Conservation (phyloP, 1,140 invertebrate genomes). For the Orussus abietinus region DNA sequence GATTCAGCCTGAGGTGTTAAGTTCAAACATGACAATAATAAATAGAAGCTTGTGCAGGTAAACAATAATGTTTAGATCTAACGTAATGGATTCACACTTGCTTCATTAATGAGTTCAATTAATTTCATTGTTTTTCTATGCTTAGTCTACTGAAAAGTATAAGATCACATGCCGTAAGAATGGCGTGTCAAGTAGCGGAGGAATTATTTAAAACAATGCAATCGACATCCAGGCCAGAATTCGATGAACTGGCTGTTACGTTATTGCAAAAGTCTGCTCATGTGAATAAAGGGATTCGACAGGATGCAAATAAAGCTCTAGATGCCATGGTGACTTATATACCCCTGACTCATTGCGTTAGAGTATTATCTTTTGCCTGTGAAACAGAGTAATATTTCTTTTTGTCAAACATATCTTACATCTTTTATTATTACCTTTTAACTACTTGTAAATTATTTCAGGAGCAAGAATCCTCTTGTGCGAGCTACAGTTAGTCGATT, state of each 20-base stretch:
- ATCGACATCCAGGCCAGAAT: conserved; percentile 22
- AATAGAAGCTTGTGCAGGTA: conserved; percentile 24
- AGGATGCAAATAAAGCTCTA: conserved; percentile 19
- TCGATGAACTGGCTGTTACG: conserved; percentile 18
- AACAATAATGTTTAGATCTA: background rate
- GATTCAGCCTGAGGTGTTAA: conserved; percentile 21
- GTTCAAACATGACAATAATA: conserved; percentile 21
- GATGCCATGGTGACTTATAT: conserved; percentile 21
- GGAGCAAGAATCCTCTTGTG: conserved; percentile 22
- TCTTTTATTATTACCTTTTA: background rate
- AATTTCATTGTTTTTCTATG: background rate
- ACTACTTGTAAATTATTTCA: conserved; percentile 9
- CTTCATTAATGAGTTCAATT: background rate
- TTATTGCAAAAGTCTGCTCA: conserved; percentile 22
- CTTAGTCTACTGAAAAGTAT: conserved; percentile 21
- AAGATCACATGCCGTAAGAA: conserved; percentile 19
- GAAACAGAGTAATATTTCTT: conserved; percentile 11
- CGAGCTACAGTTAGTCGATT: conserved; percentile 20
- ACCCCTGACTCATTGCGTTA: conserved; percentile 13
- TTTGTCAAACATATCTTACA: conserved; percentile 6
- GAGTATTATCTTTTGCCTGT: conserved; percentile 10
- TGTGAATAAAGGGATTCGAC: conserved; percentile 18
- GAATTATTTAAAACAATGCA: conserved; percentile 23
- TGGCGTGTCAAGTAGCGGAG: conserved; percentile 18
- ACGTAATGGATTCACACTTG: no score